Percentiles rank a stretch among this genome's conserved stretches.
Conservation (phyloP, 92 coral and sea anemone species). For the Epizoanthus stellaris region DNA sequence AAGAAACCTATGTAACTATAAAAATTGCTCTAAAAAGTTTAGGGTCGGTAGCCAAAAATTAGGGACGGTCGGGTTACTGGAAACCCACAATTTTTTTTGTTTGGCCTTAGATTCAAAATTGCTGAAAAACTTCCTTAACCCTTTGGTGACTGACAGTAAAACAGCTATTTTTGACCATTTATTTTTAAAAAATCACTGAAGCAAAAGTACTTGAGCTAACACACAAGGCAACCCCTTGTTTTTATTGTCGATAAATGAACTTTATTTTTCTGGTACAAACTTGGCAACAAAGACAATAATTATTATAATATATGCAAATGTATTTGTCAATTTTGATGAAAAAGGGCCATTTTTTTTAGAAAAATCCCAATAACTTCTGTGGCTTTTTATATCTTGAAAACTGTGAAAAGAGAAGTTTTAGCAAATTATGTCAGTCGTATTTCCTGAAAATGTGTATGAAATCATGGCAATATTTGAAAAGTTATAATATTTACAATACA, state of each 20-base stretch:
- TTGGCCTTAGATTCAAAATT: too few relatives aligned
- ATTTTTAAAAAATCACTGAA: background rate
- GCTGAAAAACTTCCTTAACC: too few relatives aligned
- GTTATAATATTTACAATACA: constrained; percentile 8
- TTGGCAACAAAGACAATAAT: background rate
- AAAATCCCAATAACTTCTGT: background rate
- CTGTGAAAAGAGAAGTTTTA: background rate
- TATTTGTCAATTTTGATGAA: background rate
- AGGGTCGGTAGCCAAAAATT: too few relatives aligned
- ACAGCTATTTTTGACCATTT: background rate
- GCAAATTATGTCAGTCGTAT: background rate
- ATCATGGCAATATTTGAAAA: background rate
- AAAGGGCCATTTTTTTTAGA: background rate
- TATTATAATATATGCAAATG: background rate
- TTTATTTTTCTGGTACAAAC: background rate
- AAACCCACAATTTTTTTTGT: too few relatives aligned
- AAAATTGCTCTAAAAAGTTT: too few relatives aligned
- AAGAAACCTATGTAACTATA: too few relatives aligned
- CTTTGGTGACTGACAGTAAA: background rate
- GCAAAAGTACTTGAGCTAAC: background rate
- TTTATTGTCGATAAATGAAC: background rate
- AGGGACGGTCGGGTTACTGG: too few relatives aligned
- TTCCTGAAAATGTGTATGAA: background rate
- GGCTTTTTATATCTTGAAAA: constrained; percentile 7
- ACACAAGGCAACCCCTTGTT: background rate